These are phyloP conservation scores for Salmo trutta DNA, from an alignment of 2,797 vertebrate species.

Conservation along the genomic window DNA sequence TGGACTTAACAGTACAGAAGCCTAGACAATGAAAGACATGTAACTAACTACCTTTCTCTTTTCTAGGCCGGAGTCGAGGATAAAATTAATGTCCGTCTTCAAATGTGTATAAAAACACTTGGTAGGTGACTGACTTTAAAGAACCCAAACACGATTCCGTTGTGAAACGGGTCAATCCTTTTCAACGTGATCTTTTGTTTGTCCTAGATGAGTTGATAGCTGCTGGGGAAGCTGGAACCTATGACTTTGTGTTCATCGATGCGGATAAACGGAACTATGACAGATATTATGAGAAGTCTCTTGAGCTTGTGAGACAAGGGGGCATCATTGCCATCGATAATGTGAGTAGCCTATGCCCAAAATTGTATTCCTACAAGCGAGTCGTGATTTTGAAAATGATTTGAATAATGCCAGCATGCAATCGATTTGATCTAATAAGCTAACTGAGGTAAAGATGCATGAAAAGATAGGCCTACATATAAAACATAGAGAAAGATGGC, in stretches of 20 bases:
- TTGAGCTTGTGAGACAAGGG: slow-evolving; percentile 78
- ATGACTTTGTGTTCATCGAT: too few relatives aligned
- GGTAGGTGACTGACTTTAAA: slow-evolving; percentile 67
- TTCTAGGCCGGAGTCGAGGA: too few relatives aligned
- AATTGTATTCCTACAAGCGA: too few relatives aligned
- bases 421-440: neutral
- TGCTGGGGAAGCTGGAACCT: too few relatives aligned
- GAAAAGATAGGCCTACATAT: neutral
- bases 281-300: too few relatives aligned
- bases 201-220: slow-evolving; percentile 42
- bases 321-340: slow-evolving; percentile 90
- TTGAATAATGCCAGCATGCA: neutral
- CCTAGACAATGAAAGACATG: too few relatives aligned
- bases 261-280: too few relatives aligned
- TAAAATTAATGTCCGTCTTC: too few relatives aligned
- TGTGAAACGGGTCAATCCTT: neutral
- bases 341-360: slow-evolving; percentile 71
- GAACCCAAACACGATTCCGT: neutral
- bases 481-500: neutral
- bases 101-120: slow-evolving; percentile 65
- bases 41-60: too few relatives aligned
- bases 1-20: neutral
- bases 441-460: neutral
- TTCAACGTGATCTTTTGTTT: neutral
- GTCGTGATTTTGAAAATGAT: neutral